Conservation (phyloP, 2,113 vertebrate genomes). For the Megaceryle maxima region DNA sequence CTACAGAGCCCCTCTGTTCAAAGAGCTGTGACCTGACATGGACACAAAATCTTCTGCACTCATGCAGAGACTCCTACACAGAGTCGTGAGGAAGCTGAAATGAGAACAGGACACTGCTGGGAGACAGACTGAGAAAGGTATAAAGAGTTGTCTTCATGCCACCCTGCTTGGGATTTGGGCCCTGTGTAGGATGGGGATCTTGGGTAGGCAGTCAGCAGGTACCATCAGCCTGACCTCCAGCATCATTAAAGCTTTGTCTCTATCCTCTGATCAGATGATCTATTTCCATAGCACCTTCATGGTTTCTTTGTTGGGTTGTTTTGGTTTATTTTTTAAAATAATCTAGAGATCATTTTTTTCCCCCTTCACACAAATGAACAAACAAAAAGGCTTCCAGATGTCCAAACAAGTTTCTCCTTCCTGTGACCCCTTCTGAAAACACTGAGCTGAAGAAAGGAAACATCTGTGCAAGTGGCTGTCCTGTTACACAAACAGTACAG, state of each 20-base stretch:
- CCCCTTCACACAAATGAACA: not conserved
- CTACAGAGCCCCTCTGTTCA: not conserved
- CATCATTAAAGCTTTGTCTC: not conserved
- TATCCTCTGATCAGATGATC: not conserved
- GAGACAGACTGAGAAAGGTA: not conserved
- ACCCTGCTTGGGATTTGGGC: not conserved
- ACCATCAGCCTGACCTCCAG: not conserved
- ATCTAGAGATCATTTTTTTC: not conserved
- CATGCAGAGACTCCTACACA: not conserved
- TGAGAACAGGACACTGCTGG: not conserved
- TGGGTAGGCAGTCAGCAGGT: not conserved
- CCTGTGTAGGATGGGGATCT: not conserved
- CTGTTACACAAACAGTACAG: not conserved
- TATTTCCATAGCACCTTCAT: not conserved
- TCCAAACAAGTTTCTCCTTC: not conserved
- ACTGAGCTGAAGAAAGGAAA: not conserved
- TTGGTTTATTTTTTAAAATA: not conserved
- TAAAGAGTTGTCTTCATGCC: not conserved
- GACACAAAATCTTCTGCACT: not conserved
- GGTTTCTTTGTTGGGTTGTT: not conserved
- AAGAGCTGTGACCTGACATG: not conserved
- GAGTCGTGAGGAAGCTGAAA: not conserved
- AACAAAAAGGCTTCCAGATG: not conserved
- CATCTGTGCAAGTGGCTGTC: not conserved
- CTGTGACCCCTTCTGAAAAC: not conserved